Percentiles rank a stretch among this genome's conserved stretches.
Evolutionary conservation across 2,888 invertebrate species (phyloP).

Genomic region (Drosophila antonietae): DNA sequence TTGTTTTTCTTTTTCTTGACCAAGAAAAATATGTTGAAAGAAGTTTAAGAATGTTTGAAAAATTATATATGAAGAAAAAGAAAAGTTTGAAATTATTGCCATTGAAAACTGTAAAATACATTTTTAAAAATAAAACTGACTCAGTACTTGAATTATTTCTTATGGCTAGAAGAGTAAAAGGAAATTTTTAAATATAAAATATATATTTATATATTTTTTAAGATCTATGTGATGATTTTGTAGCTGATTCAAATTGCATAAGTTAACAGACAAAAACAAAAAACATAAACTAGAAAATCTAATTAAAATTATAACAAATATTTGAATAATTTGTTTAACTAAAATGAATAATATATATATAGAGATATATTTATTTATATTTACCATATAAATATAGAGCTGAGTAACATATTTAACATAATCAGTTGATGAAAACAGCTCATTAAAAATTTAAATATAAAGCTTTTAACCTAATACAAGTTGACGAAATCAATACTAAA

Average conservation of each 20-base stretch:
- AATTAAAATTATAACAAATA: slow-evolving; percentile 54
- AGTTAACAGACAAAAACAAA: slow-evolving; percentile 64
- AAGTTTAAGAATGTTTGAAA: background rate
- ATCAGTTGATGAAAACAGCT: slow-evolving; percentile 67
- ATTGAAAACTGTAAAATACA: background rate
- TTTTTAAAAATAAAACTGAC: background rate
- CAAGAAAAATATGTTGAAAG: slow-evolving; percentile 1
- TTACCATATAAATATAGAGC: slow-evolving; percentile 33
- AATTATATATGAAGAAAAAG: background rate
- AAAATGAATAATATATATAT: slow-evolving; percentile 20
- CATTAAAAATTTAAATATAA: slow-evolving; percentile 54
- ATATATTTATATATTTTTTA: background rate
- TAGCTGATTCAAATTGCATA: slow-evolving; percentile 14
- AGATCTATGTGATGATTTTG: slow-evolving; percentile 14
- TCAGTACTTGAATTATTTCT: background rate
- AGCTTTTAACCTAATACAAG: slow-evolving; percentile 78
- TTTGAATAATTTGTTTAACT: slow-evolving; percentile 11
- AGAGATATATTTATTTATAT: slow-evolving; percentile 22
- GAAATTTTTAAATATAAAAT: background rate
- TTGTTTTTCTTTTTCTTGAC: background rate
- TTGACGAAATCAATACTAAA: slow-evolving; percentile 62
- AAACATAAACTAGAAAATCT: slow-evolving; percentile 70
- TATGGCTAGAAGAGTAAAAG: background rate
- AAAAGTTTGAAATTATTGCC: background rate
- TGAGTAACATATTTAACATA: slow-evolving; percentile 74